Evolutionary conservation across 2,797 vertebrate genomes (phyloP), one percentile per base, ranked within the genome.

Genomic region (Alca torda): DNA sequence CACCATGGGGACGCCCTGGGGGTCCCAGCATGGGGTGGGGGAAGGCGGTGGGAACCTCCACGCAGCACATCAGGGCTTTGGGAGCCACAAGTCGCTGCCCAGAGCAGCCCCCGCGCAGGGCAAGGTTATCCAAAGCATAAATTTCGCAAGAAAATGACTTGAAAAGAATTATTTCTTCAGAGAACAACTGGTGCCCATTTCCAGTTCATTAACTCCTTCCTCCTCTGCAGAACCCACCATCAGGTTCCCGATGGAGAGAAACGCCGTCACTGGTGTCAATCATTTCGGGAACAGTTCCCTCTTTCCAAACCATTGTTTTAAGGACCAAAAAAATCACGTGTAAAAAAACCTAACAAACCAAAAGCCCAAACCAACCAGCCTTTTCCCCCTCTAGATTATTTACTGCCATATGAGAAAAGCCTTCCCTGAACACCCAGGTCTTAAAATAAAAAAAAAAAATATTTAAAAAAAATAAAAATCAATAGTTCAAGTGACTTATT

Each of bases 141-240:
- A 39, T 75, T 74, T 59, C 33, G 31, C 68, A 67, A 63, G 33
- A 72, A 90, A 68, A 81, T 67, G 0, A 69, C 68, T 80, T 37
- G 33, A 64, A 37, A 73, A 56, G 67, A 76, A 76, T 63, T 65
- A 70, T 73, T 87, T 33, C 84, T 81, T 65, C 30, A 26, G 68
- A 78, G 82, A 85, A 61, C 20, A 26, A 63, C 41, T 72, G 16
- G 6, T 39, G 56, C 64, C 90, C 1, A 0, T 84, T 93, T 94
- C 89, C 93, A 81, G 81, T 9, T 76, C 87, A 78, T 94, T 82
- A 84, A 61, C 91, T 95, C 81, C 87, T 83, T 84, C 91, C 87
- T 90, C 73, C 73, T 45, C 86, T 60, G 67, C 85, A 82, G 73
- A 82, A 26, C 53, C 74, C 67, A 51, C 75, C 1, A 2, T 16